A percentile compares a stretch with the other conserved stretches of the same genome.
Conservation (phyloP, 1,140 invertebrate genomes). For the Anoplophora glabripennis region DNA sequence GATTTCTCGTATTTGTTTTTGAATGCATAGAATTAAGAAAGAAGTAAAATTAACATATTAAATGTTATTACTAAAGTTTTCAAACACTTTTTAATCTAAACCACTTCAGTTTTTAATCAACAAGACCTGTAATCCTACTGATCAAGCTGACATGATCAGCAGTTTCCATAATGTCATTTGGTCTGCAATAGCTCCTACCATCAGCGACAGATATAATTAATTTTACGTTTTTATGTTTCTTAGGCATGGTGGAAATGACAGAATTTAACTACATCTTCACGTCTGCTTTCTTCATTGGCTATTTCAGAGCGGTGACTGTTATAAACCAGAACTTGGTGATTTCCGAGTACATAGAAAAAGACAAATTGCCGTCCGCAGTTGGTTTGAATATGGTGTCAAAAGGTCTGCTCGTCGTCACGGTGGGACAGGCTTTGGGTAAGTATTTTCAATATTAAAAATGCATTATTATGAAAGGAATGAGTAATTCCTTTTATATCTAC, state of each 20-base stretch:
- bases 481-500: too few relatives aligned
- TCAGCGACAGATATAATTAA: not conserved
- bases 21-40: too few relatives aligned
- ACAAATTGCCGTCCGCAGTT: conserved; percentile 63
- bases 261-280: conserved; percentile 13
- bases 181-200: too few relatives aligned
- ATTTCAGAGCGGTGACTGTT: conserved; percentile 63
- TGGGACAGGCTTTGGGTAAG: conserved; percentile 66
- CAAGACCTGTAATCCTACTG: not conserved
- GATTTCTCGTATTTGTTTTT: too few relatives aligned
- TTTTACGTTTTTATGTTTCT: conserved; percentile 17
- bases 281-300: conserved; percentile 58
- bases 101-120: not conserved
- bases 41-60: too few relatives aligned
- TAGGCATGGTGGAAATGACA: conserved; percentile 54
- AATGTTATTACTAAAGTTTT: too few relatives aligned
- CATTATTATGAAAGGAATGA: too few relatives aligned
- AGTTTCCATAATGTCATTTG: not conserved
- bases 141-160: not conserved
- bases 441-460: not conserved
- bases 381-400: conserved; percentile 73
- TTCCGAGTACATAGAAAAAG: conserved; percentile 60
- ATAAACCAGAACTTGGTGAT: conserved; percentile 69
- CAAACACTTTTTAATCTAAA: not conserved
- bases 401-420: conserved; percentile 61